A percentile compares a stretch with the other conserved stretches of the same genome.
Conservation (phyloP, 2,113 vertebrate species). For the Eulemur macaco region DNA sequence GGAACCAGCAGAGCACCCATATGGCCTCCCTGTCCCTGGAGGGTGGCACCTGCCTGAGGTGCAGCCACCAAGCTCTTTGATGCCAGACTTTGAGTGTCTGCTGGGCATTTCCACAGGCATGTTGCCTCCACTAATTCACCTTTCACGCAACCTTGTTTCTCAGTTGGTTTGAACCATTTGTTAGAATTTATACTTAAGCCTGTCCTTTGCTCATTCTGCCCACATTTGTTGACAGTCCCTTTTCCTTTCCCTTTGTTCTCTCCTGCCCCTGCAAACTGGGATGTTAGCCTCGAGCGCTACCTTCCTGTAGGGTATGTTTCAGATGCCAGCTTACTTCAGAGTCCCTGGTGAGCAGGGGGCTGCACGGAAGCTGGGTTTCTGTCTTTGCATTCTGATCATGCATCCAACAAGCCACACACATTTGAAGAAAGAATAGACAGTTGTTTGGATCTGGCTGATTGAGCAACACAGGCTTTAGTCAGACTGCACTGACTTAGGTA, state of each 20-base stretch:
- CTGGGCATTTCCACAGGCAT: not conserved
- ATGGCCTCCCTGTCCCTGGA: not conserved
- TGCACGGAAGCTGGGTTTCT: not conserved
- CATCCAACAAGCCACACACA: not conserved
- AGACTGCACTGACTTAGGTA: not conserved
- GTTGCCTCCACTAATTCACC: not conserved
- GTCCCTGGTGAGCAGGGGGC: not conserved
- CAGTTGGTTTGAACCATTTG: not conserved
- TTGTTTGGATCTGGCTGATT: not conserved
- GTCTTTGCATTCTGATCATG: conserved; percentile 35
- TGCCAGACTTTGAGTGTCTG: too few species aligned
- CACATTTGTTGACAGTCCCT: not conserved
- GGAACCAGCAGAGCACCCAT: accelerated
- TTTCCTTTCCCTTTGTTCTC: conserved; percentile 1
- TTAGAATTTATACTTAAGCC: not conserved
- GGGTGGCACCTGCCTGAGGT: not conserved
- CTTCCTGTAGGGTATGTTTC: not conserved
- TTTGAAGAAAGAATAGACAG: not conserved
- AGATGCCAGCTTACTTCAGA: not conserved
- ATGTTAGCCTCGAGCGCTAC: not conserved
- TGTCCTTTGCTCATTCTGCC: conserved; percentile 16
- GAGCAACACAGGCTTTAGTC: conserved; percentile 2
- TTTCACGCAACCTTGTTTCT: not conserved
- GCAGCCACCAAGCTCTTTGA: not conserved
- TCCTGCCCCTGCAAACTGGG: not conserved